A percentile compares a stretch with the other conserved stretches of the same genome.
Evolutionary conservation across 2,888 invertebrate genomes (phyloP).

Genomic region (Ypsolopha sequella): DNA sequence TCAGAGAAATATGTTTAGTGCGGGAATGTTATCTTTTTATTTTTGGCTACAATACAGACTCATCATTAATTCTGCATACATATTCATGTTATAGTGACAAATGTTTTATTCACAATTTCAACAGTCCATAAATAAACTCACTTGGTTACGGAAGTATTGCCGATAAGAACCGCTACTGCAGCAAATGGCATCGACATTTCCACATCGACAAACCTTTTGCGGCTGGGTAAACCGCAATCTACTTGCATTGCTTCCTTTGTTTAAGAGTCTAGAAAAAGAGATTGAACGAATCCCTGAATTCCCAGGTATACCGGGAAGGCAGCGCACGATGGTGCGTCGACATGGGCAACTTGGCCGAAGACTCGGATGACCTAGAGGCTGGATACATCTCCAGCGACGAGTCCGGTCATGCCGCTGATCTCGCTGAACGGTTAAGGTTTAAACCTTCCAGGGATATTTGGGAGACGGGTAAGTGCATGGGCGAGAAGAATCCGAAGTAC

Average conservation of each 20-base stretch:
- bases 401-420: slow-evolving; percentile 55
- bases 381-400: slow-evolving; percentile 70
- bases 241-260: background rate
- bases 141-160: background rate
- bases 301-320: slow-evolving; percentile 41
- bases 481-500: too few species aligned
- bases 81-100: background rate
- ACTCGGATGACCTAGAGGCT: slow-evolving; percentile 49
- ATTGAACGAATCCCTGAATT: background rate
- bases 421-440: slow-evolving; percentile 48
- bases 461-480: slow-evolving; percentile 43
- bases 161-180: too few species aligned
- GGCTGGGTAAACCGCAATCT: background rate
- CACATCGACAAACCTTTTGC: background rate
- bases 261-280: background rate
- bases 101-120: background rate
- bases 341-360: slow-evolving; percentile 48
- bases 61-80: too few species aligned
- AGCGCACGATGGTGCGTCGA: slow-evolving; percentile 52
- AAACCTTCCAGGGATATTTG: slow-evolving; percentile 61
- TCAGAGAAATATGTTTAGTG: too few species aligned
- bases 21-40: too few species aligned
- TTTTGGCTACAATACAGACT: too few species aligned
- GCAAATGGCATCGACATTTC: too few species aligned
- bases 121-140: background rate